A percentile compares a stretch with the other conserved stretches of the same genome.
phyloP scores from a whole-genome alignment of 2,113 vertebrate species.

The Pomatorhinus ruficollis region DNA sequence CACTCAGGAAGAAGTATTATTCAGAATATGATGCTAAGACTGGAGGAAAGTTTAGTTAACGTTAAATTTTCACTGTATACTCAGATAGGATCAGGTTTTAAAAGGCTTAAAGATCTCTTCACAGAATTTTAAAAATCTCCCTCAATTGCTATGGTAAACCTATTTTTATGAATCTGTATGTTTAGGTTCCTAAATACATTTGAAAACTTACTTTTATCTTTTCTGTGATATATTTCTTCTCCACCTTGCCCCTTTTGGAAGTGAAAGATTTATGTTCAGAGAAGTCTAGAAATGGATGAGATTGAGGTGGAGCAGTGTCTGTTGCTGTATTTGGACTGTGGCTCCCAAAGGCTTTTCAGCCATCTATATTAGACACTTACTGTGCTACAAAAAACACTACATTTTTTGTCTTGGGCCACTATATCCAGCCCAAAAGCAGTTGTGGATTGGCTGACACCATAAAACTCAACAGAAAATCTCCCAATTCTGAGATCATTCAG shows the following conservation, averaged over 20 bases:
- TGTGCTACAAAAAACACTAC: too few species aligned
- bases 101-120: background rate
- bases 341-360: background rate
- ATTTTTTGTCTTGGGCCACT: background rate
- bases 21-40: background rate
- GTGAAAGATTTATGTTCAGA: background rate
- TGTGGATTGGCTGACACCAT: background rate
- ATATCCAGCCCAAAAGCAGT: background rate
- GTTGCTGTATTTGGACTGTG: background rate
- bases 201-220: background rate
- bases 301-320: fast-evolving
- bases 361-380: background rate
- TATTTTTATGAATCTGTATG: background rate
- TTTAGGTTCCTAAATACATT: background rate
- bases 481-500: background rate
- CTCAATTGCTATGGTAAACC: background rate
- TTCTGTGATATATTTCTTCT: background rate
- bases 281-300: background rate
- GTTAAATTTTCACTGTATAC: background rate
- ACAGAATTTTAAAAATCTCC: background rate
- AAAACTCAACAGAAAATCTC: background rate
- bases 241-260: background rate
- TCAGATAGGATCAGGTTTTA: background rate
- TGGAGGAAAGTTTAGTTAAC: background rate
- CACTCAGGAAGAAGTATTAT: background rate